phyloP scores from a whole-genome alignment of 2,797 vertebrate species.

The Allenopithecus nigroviridis region DNA sequence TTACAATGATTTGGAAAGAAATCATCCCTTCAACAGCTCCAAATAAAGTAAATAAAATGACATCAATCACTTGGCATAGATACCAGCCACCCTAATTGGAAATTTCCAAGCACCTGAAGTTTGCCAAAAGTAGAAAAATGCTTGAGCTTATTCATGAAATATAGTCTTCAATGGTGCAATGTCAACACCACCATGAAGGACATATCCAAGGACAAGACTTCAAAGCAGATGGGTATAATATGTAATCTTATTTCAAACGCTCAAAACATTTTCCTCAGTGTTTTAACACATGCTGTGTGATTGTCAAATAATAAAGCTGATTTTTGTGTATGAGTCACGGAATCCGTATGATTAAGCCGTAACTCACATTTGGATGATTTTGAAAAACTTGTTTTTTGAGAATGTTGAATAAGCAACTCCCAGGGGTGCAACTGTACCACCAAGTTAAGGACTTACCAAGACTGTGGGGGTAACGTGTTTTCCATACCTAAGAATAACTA shows the following conservation, averaged over 20 bases:
- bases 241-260: neutral
- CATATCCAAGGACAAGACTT: neutral
- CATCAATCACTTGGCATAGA: neutral
- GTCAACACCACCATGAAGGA: neutral
- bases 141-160: neutral
- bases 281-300: neutral
- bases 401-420: neutral
- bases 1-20: neutral
- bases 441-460: neutral
- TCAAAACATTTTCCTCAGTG: neutral
- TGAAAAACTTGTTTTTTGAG: neutral
- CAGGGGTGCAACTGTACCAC: neutral
- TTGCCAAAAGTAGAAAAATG: neutral
- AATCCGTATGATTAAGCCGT: slow-evolving; percentile 14
- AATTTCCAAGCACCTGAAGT: neutral
- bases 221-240: neutral
- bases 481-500: neutral
- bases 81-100: neutral
- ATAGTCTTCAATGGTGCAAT: neutral
- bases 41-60: slow-evolving; percentile 27
- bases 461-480: neutral
- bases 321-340: neutral
- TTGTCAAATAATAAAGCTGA: neutral
- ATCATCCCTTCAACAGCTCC: neutral
- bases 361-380: neutral